Evolutionary conservation across 1,140 invertebrate genomes (phyloP).

Genomic region (Cecropterus lyciades): DNA sequence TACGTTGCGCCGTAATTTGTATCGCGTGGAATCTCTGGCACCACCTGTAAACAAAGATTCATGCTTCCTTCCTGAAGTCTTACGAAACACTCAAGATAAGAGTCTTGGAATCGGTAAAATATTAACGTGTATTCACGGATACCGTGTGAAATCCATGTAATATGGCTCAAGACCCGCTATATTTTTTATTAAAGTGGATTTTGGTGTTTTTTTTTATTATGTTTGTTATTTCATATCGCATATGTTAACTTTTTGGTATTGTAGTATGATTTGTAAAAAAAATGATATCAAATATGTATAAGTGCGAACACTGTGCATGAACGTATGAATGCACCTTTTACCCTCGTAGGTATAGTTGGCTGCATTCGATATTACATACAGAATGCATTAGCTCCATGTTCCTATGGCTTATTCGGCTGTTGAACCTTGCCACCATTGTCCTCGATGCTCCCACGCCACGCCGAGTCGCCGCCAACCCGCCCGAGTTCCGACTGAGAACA

Average conservation of each 20-base stretch:
- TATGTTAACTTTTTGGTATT: no score
- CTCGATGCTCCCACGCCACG: slow-evolving; percentile 58
- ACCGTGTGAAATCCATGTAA: not conserved
- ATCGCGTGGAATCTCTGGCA: slow-evolving; percentile 27
- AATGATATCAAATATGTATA: no score
- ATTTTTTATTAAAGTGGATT: not conserved
- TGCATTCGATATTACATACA: slow-evolving; percentile 5
- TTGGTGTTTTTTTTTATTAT: no score
- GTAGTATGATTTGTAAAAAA: no score
- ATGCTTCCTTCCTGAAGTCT: slow-evolving; percentile 43
- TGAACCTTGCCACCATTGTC: slow-evolving; percentile 67
- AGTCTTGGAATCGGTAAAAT: not conserved
- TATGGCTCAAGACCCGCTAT: not conserved
- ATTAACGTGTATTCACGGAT: not conserved
- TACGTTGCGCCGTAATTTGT: not conserved
- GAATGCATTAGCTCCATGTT: slow-evolving; percentile 42
- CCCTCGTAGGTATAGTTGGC: not conserved
- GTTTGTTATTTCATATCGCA: no score
- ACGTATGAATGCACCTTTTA: not conserved
- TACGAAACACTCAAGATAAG: slow-evolving; percentile 46
- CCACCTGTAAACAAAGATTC: slow-evolving; percentile 18
- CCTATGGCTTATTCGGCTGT: slow-evolving; percentile 63
- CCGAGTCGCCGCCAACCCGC: slow-evolving; percentile 33
- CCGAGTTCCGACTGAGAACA: slow-evolving; percentile 28
- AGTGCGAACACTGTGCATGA: not conserved